phyloP scores from a whole-genome alignment of 2,888 invertebrate species.

The Aphelenchoides bicaudatus region DNA sequence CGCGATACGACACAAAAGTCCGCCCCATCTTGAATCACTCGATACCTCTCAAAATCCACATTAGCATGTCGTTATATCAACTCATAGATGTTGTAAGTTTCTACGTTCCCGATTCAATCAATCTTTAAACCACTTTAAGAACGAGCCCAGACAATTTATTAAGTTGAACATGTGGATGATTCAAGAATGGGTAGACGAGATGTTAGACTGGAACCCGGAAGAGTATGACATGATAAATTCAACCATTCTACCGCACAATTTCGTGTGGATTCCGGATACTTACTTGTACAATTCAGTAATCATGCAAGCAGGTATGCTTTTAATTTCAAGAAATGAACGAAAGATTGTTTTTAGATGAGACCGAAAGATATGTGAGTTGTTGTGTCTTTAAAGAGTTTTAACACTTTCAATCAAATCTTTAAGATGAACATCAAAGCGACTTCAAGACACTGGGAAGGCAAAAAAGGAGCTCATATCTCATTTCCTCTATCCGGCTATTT shows the following conservation, averaged over 20 bases:
- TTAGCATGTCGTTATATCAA: conserved; percentile 55
- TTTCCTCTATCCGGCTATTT: too few relatives aligned
- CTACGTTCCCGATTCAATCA: not conserved
- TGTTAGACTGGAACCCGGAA: conserved; percentile 42
- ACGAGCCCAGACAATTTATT: conserved; percentile 64
- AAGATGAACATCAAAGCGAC: conserved; percentile 57
- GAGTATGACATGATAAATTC: conserved; percentile 46
- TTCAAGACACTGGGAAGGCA: conserved; percentile 43
- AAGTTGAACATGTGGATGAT: conserved; percentile 64
- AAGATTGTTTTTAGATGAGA: too few relatives aligned
- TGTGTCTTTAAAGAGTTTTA: too few relatives aligned
- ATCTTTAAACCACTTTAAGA: conserved; percentile 56
- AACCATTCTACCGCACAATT: conserved; percentile 52
- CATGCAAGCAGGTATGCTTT: conserved; percentile 54
- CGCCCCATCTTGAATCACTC: conserved; percentile 50
- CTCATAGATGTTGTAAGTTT: conserved; percentile 39
- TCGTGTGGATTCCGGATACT: conserved; percentile 58
- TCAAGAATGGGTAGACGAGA: conserved; percentile 61
- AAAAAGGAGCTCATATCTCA: conserved; percentile 48
- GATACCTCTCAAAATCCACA: conserved; percentile 48
- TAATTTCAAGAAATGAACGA: too few relatives aligned
- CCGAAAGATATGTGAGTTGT: conserved; percentile 57
- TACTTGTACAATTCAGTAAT: conserved; percentile 47
- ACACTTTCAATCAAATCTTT: too few relatives aligned
- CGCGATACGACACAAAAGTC: conserved; percentile 52